These are phyloP conservation scores for Sciurus vulgaris DNA, from an alignment of 2,797 vertebrate species.

Conservation along the genomic window DNA sequence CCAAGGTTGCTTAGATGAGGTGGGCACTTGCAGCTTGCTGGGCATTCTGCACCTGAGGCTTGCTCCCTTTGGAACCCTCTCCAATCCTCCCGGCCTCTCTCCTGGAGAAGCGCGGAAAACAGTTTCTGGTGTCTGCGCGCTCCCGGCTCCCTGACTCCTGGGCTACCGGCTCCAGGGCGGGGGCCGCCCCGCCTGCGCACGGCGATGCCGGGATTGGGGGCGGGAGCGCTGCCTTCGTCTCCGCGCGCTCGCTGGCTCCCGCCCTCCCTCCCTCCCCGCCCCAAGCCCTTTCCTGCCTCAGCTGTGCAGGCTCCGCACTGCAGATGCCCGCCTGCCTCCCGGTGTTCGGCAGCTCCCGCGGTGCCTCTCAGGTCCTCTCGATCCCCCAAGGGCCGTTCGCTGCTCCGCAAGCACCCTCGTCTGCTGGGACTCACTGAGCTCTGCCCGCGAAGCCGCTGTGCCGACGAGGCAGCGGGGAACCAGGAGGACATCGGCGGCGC, in stretches of 20 bases:
- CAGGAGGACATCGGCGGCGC: neutral
- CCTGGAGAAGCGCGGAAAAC: neutral
- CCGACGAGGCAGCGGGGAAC: neutral
- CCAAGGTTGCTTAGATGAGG: neutral
- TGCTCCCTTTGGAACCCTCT: neutral
- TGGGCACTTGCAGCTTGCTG: neutral
- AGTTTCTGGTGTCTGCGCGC: neutral
- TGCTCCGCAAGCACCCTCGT: neutral
- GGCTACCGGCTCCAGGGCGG: neutral
- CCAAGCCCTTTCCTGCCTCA: constrained; percentile 46
- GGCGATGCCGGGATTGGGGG: constrained; percentile 84
- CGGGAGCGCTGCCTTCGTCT: constrained; percentile 79
- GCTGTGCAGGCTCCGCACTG: constrained; percentile 85
- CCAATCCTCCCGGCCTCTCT: neutral
- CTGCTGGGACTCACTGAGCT: neutral
- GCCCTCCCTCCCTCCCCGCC: constrained; percentile 62
- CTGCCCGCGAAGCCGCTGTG: neutral
- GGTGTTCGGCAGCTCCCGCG: neutral
- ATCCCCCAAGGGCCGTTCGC: neutral
- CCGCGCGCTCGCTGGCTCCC: constrained; percentile 15
- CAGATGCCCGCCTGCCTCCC: constrained; percentile 79
- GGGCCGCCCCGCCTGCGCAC: constrained; percentile 62
- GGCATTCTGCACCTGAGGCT: neutral
- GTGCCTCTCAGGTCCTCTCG: neutral
- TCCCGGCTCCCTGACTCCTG: neutral